phyloP scores from a whole-genome alignment of 1,140 invertebrate species.

The Globodera ellingtonae region DNA sequence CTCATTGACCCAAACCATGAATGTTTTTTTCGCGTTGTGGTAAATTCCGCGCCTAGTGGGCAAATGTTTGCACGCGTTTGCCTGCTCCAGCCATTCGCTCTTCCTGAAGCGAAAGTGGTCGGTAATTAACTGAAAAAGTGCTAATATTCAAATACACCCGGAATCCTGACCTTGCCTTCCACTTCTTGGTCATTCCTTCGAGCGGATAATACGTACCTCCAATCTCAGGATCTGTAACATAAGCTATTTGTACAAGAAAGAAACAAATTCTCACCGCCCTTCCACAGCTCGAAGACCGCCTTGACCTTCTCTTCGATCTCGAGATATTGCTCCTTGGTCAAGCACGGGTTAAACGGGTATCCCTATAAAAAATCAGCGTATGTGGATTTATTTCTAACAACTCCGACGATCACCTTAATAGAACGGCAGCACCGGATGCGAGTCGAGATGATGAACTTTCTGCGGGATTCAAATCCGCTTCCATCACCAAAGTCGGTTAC shows the following conservation, averaged over 20 bases:
- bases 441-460: slow-evolving; percentile 88
- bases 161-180: slow-evolving; percentile 44
- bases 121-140: slow-evolving; percentile 43
- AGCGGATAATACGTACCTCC: slow-evolving; percentile 88
- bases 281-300: slow-evolving; percentile 55
- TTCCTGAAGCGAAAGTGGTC: slow-evolving; percentile 83
- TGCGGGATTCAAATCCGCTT: slow-evolving; percentile 83
- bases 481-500: slow-evolving; percentile 83
- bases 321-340: slow-evolving; percentile 61
- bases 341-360: slow-evolving; percentile 80
- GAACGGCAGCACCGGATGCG: slow-evolving; percentile 74
- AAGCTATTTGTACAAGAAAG: neutral
- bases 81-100: slow-evolving; percentile 73
- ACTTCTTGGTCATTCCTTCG: slow-evolving; percentile 69
- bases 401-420: slow-evolving; percentile 8
- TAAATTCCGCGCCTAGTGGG: slow-evolving; percentile 91
- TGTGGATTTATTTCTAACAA: slow-evolving; percentile 62
- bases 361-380: slow-evolving; percentile 72
- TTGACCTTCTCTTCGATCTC: slow-evolving; percentile 65
- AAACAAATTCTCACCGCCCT: neutral
- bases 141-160: neutral
- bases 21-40: slow-evolving; percentile 92
- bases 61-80: slow-evolving; percentile 90
- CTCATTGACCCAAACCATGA: slow-evolving; percentile 83
- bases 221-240: slow-evolving; percentile 72